Evolutionary conservation across 2,797 vertebrate species (phyloP).

Genomic region (Clamator glandarius): DNA sequence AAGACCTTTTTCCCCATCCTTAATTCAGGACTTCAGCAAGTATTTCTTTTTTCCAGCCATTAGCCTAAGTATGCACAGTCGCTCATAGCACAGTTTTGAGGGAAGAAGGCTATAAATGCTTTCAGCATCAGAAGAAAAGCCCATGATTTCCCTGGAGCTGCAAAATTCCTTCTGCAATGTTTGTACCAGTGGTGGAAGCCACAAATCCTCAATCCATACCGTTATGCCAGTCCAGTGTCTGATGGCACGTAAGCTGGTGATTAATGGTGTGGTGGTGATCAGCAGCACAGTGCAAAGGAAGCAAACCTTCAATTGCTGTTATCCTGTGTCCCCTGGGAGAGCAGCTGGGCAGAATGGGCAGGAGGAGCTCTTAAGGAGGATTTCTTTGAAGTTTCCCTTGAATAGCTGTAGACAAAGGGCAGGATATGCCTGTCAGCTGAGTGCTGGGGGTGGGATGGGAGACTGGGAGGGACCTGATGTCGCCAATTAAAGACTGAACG

Average conservation of each 20-base stretch:
- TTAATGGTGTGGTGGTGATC: neutral
- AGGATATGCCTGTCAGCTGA: slow-evolving; percentile 3
- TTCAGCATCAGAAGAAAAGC: neutral
- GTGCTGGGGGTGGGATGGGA: neutral
- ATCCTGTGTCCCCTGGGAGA: neutral
- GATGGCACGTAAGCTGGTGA: neutral
- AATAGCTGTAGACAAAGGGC: slow-evolving; percentile 40
- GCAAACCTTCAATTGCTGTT: neutral
- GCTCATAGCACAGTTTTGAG: neutral
- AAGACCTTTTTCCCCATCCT: neutral
- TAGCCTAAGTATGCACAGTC: neutral
- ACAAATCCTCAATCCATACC: neutral
- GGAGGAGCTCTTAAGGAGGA: neutral
- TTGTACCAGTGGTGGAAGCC: neutral
- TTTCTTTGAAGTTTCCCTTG: slow-evolving; percentile 44
- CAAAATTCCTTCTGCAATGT: neutral
- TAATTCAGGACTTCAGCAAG: neutral
- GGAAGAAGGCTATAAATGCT: neutral
- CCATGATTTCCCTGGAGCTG: neutral
- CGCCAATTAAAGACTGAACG: neutral
- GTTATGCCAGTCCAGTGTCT: neutral
- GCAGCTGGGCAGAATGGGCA: neutral
- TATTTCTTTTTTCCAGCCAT: neutral
- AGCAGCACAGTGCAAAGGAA: neutral
- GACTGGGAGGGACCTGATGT: neutral